Conservation (phyloP, 2,113 vertebrate species). For the Axis porcinus region DNA sequence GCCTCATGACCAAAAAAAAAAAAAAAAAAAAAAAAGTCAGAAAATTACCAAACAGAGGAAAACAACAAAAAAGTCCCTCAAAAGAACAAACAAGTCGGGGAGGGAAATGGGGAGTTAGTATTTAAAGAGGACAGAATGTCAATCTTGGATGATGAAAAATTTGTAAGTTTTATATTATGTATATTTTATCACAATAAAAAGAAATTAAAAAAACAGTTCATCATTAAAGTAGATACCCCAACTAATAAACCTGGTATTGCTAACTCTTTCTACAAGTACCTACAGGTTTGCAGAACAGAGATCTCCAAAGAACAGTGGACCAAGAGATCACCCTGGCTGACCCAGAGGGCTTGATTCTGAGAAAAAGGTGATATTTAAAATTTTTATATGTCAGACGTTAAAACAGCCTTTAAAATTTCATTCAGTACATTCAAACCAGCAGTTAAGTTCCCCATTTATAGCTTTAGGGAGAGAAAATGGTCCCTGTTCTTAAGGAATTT, state of each 20-base stretch:
- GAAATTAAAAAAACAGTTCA: not conserved
- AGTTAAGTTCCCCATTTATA: not conserved
- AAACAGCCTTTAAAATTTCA: not conserved
- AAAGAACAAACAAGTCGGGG: not conserved
- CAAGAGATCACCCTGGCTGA: not conserved
- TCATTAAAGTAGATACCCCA: not conserved
- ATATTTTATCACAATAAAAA: not conserved
- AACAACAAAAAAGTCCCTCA: not conserved
- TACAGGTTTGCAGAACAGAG: not conserved
- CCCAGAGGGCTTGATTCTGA: not conserved
- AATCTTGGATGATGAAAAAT: not conserved
- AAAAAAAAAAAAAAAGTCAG: not conserved
- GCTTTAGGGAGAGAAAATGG: not conserved
- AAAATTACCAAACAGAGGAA: not conserved
- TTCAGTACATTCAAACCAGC: not conserved
- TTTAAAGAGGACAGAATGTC: not conserved
- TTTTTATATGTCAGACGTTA: not conserved
- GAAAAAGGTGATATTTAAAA: not conserved
- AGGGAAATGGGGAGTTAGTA: not conserved
- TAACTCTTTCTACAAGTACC: not conserved
- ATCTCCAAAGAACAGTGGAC: not conserved
- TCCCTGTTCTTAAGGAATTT: not conserved
- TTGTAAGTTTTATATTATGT: not conserved
- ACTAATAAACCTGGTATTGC: not conserved
- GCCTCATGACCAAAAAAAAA: not conserved